Evolutionary conservation across 2,113 vertebrate genomes (phyloP), one percentile per base, ranked within the genome.

Genomic region (Malurus alboscapulatus): DNA sequence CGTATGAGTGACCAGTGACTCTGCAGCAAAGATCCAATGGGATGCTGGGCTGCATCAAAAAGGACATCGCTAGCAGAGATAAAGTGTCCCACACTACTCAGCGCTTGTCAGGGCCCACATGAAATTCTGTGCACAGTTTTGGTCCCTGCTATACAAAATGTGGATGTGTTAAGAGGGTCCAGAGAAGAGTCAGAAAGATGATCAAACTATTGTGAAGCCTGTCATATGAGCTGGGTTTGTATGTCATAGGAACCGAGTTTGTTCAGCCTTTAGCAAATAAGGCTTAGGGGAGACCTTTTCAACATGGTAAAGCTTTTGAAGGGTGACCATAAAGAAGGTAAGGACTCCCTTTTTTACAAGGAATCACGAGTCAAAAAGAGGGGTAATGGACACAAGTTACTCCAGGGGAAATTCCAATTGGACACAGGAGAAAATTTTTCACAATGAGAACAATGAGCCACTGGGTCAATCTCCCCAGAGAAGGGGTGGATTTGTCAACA

Each of bases 51-150:
- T 65, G 26, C 51, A 50, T 32, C 7, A 13, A 44, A 65, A 57
- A 72, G 10, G 5, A 6, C 10, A 36, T 11, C 12, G 26, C 12
- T 17, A 36, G 12, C 12, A 42, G 26, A 65, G 6, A 44, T 44
- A 42, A 36, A 63, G 6, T 44, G 25, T 50, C 30, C 5, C 24
- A 21, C 8, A 53, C 25, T 34, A 25, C 14, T 32, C 44, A 65
- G 58, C 0, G 0, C 9, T 36, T 72, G 21, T 50, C 66, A 36
- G 17, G 14, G 50, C 47, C 26, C 22, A 26, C 30, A 16, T 32
- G 50, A 11, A 65, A 57, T 44, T 13, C 9, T 29, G 12, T 7
- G 38, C 22, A 21, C 17, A 27, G 0, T 50, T 65, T 72, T 72
- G 30, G 8, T 80, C 14, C 17, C 36, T 58, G 51, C 44, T 58